phyloP scores from a whole-genome alignment of 2,888 invertebrate species.

The Drosophila paramelanica region DNA sequence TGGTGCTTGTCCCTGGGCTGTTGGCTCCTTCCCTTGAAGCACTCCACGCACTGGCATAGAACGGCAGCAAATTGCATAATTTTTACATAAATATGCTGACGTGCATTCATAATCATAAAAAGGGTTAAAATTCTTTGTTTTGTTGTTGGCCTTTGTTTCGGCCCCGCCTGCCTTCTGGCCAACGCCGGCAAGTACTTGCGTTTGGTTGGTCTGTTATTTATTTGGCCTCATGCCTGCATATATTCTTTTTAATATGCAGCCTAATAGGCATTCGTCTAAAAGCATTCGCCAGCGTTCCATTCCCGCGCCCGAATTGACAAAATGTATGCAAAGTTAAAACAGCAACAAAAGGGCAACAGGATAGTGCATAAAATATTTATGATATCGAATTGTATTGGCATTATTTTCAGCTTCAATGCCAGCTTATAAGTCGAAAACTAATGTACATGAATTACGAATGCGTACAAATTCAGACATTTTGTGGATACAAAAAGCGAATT shows the following conservation, averaged over 20 bases:
- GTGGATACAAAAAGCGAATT: background rate
- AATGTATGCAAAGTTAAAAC: constrained; percentile 73
- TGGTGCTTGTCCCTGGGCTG: constrained; percentile 1
- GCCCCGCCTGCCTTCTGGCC: constrained; percentile 11
- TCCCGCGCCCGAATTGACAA: constrained; percentile 57
- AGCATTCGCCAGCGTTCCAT: constrained; percentile 11
- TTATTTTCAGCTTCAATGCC: constrained; percentile 74
- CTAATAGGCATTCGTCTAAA: constrained; percentile 74
- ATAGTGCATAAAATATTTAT: constrained; percentile 79
- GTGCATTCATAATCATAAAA: constrained; percentile 80
- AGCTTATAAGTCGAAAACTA: constrained; percentile 61
- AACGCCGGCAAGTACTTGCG: constrained; percentile 10
- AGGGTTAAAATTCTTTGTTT: constrained; percentile 70
- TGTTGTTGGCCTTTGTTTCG: constrained; percentile 38
- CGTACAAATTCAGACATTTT: constrained; percentile 49
- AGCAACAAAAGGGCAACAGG: constrained; percentile 42
- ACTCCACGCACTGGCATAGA: constrained; percentile 70
- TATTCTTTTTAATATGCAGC: constrained; percentile 75
- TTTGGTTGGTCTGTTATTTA: constrained; percentile 68
- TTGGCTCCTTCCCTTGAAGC: constrained; percentile 30
- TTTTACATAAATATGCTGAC: constrained; percentile 81
- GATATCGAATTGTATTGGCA: constrained; percentile 74
- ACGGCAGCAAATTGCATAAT: constrained; percentile 81
- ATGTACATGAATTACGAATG: constrained; percentile 53
- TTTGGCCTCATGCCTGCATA: constrained; percentile 65